Evolutionary conservation across 2,888 invertebrate species (phyloP), one percentile per base, ranked within the genome.

Genomic region (Meliscaeva auricollis): DNA sequence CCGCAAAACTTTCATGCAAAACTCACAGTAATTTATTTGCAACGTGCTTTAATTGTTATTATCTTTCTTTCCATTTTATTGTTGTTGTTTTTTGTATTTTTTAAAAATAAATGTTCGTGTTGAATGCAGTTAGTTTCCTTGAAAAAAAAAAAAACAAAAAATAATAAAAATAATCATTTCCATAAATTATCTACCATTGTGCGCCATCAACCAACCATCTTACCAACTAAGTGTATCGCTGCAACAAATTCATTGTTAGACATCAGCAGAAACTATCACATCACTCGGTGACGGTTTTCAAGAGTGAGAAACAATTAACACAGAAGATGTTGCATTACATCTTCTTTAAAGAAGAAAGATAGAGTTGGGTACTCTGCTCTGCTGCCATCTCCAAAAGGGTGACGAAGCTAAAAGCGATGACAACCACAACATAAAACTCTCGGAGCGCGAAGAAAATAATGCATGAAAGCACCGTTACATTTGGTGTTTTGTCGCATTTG

Each of bases 111-210:
- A 46, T 60, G 62, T 78, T 78, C 84, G 75, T 79, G 79, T 79
- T 70, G 74, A 79, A 84, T 75, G 84, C 79, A 84, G 83, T 75
- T 75, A 76, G 79, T 84, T 84, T 84, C 84, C 84, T 79, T 79
- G 84, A 75, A 66, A 69, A 38, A 58, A 11, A n/a, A n/a, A 32
- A 35, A 56, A 32, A 56, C 0, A 32, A 15, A 56, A 32, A 32
- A 30, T 17, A 62, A 44, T 46, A 17, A 79, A 84, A 70, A 79
- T 79, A 84, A 84, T 84, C 84, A 72, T 75, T 75, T 76, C 79
- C 79, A 79, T 79, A 84, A 79, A 84, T 84, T 79, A 84, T 79
- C 75, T 75, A 38, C 58, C 84, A 76, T 79, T 75, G 79, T 78
- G 75, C 79, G 68, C 75, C 78, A 54, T 58, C 58, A 58, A 13